Base-by-base conservation (phyloP, 2,888 invertebrate species). In the Meteorus colon region DNA sequence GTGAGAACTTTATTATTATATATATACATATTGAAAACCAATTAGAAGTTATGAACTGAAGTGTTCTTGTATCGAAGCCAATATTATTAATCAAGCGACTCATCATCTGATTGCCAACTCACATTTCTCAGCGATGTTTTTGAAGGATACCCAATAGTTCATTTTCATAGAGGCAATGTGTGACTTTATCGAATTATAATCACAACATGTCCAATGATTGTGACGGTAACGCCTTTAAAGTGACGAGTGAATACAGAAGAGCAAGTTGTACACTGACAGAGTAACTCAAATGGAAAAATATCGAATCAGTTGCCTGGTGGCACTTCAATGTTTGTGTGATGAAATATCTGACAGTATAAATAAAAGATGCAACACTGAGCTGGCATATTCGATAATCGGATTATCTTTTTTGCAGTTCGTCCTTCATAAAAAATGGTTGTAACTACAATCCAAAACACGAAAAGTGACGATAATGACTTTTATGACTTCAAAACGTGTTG, bases 191-290 rank as follows among this genome's bases (percentile, higher is more conserved):
- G 8, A 34, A 70, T 70, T 62, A 62, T 71, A 37, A 60, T 71
- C 41, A 60, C 24, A 19, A 41, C 24, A 29, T 59, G 27, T 62
- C 62, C 71, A 60, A 62, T n/a, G 71, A 62, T 71, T 60, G 37
- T 45, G 60, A 45, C 6, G n/a, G 37, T n/a, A n/a, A 37, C 71
- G 71, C 71, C 71, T 62, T 24, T 62, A 19, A 19, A 4, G 19
- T 55, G 55, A 55, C 19, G 19, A 5, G 10, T 1, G 4, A 48
- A 48, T n/a, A n/a, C n/a, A 3, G 1, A 1, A 48, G 16, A 48
- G n/a, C 16, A 16, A 48, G n/a, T 16, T 48, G 16, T 48, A 48
- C 16, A 16, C 48, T 48, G n/a, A 48, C 6, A 48, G 1, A 48
- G 48, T n/a, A n/a, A n/a, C n/a, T 48, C 16, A 0, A n/a, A 48